Base-by-base conservation (phyloP, 2,888 invertebrate species). In the Noctuana brunneofusca region DNA sequence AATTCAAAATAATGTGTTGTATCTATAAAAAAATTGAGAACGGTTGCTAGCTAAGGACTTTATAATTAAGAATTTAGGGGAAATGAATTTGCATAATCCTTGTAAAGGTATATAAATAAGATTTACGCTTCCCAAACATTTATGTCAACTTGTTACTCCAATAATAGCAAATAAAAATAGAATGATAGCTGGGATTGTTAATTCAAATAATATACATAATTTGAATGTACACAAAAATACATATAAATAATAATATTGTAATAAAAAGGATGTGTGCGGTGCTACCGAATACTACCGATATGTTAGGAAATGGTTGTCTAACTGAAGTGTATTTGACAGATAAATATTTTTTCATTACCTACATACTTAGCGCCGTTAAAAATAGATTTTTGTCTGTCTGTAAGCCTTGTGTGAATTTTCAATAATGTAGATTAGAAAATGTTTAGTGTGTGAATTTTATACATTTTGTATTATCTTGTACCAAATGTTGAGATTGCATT, bases 401-500 rank as follows among this genome's bases (percentile, higher is more conserved):
- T 78, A 79, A 79, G 75, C 75, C 75, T 79, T 78, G 77, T 81
- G 81, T 81, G 79, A 82, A 82, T 83, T 80, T 78, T 83, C 69
- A 76, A 75, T 79, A 77, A 68, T 66, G 59, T 66, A 68, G 38
- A 65, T 62, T 65, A 65, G 50, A 63, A 67, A 67, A 66, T 63
- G 43, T 56, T 63, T 79, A 78, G 81, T 84, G 86, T 85, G 85
- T 76, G 78, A 77, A 81, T 89, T 90, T 90, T 89, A 86, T 89
- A 90, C 86, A 86, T 88, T 90, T 90, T 90, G 80, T 90, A 90
- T 86, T 86, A 84, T 78, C 75, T 78, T 88, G 87, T 90, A 89
- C 83, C 82, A 84, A 89, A 87, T 81, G 83, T 88, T 88, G 87
- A 89, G 88, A 87, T 88, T 90, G 88, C 88, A 88, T 91, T 89